Conservation (phyloP, 30 jellyfish, hydroid and myxozoan species). For the Morbakka virulenta region DNA sequence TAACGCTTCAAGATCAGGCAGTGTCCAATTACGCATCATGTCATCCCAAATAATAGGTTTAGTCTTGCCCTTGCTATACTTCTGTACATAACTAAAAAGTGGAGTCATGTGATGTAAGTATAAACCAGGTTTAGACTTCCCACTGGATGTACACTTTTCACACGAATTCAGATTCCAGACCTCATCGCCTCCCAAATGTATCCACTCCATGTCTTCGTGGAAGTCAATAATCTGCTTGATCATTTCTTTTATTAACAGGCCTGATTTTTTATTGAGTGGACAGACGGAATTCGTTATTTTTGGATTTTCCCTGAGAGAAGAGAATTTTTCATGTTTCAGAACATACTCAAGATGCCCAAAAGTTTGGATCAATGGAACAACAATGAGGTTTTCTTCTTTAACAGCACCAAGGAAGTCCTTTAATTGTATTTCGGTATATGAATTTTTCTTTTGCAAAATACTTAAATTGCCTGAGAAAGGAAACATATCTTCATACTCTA, state of each 20-base stretch:
- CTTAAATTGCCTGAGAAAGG: slow-evolving; percentile 72
- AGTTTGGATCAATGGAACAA: slow-evolving; percentile 86
- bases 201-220: slow-evolving; percentile 75
- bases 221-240: slow-evolving; percentile 47
- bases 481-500: slow-evolving; percentile 91
- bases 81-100: slow-evolving; percentile 42
- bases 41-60: slow-evolving; percentile 94
- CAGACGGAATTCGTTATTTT: slow-evolving; percentile 58
- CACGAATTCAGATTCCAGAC: slow-evolving; percentile 87
- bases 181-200: slow-evolving; percentile 96
- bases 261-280: slow-evolving; percentile 68
- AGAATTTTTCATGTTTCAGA: slow-evolving; percentile 67
- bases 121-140: slow-evolving; percentile 35
- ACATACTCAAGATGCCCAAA: slow-evolving; percentile 95
- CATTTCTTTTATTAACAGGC: slow-evolving; percentile 29
- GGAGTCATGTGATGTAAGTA: slow-evolving; percentile 77
- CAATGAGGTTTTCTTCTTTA: slow-evolving; percentile 40
- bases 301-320: slow-evolving; percentile 62
- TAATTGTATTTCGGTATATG: slow-evolving; percentile 61
- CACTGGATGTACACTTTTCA: slow-evolving; percentile 59
- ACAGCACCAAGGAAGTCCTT: slow-evolving; percentile 56
- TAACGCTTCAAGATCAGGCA: slow-evolving; percentile 34
- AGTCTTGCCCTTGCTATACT: slow-evolving; percentile 16
- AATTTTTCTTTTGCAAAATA: slow-evolving; percentile 44
- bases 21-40: slow-evolving; percentile 83